Conservation (phyloP, 2,888 invertebrate species). For the Apamea epomidion region DNA sequence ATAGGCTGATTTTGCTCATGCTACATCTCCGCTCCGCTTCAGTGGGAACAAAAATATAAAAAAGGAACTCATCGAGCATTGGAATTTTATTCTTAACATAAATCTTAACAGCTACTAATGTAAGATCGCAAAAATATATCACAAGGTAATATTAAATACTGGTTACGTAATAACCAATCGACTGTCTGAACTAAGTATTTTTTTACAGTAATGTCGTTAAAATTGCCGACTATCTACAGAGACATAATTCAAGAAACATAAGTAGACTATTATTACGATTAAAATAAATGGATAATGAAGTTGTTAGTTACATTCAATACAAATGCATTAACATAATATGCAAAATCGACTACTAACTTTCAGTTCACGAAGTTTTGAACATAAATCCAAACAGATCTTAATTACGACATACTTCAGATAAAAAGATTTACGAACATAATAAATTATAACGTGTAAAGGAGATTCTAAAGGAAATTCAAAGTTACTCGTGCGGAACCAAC, state of each 20-base stretch:
- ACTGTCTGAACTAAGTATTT: constrained; percentile 15
- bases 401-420: constrained; percentile 5
- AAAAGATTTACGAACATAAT: constrained; percentile 13
- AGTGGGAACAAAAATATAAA: not conserved
- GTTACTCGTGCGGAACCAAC: constrained; percentile 29
- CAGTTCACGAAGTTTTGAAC: constrained; percentile 13
- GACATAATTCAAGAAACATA: constrained; percentile 33
- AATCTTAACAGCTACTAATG: constrained; percentile 50
- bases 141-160: constrained; percentile 61
- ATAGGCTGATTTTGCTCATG: not conserved
- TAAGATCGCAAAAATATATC: constrained; percentile 58
- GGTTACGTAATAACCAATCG: constrained; percentile 34
- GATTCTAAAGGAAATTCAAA: constrained; percentile 32
- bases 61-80: constrained; percentile 76
- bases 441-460: constrained; percentile 16
- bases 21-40: not conserved
- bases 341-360: constrained; percentile 52
- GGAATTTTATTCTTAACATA: constrained; percentile 78
- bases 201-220: constrained; percentile 7
- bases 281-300: constrained; percentile 32
- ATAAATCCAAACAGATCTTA: constrained; percentile 18
- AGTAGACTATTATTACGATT: constrained; percentile 35
- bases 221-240: constrained; percentile 33
- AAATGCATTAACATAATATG: constrained; percentile 34
- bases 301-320: constrained; percentile 40